A percentile compares a stretch with the other conserved stretches of the same genome.
Conservation (phyloP, 2,888 invertebrate genomes). For the Drosophila incognita region DNA sequence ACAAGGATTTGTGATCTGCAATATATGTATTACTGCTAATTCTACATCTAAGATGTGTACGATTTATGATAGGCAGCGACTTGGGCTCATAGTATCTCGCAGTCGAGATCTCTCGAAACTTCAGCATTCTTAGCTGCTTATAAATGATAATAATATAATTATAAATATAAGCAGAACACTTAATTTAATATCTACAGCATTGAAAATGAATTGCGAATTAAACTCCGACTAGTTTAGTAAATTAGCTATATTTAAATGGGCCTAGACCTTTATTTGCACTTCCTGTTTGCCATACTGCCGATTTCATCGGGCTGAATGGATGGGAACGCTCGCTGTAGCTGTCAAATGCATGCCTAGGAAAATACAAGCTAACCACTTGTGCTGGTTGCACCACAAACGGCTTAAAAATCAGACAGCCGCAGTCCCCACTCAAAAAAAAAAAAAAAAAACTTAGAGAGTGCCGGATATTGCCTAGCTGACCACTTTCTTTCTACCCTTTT, state of each 20-base stretch:
- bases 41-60: neutral
- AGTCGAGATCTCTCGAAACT: neutral
- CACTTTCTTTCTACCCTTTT: slow-evolving; percentile 38
- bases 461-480: slow-evolving; percentile 67
- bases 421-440: slow-evolving; percentile 9
- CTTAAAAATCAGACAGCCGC: slow-evolving; percentile 56
- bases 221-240: neutral
- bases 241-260: neutral
- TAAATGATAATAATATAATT: neutral
- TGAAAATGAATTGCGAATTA: neutral
- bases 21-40: neutral
- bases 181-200: neutral
- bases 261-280: neutral
- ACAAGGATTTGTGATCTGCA: neutral
- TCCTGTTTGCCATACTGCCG: neutral
- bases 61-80: neutral
- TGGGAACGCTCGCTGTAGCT: slow-evolving; percentile 44
- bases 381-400: slow-evolving; percentile 32
- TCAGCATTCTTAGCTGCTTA: neutral
- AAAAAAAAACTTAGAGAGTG: slow-evolving; percentile 9
- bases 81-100: neutral
- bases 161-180: neutral
- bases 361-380: slow-evolving; percentile 38
- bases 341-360: slow-evolving; percentile 42
- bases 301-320: slow-evolving; percentile 15